These are phyloP conservation scores for Apis cerana DNA, from an alignment of 1,140 invertebrate genomes.

Conservation along the genomic window DNA sequence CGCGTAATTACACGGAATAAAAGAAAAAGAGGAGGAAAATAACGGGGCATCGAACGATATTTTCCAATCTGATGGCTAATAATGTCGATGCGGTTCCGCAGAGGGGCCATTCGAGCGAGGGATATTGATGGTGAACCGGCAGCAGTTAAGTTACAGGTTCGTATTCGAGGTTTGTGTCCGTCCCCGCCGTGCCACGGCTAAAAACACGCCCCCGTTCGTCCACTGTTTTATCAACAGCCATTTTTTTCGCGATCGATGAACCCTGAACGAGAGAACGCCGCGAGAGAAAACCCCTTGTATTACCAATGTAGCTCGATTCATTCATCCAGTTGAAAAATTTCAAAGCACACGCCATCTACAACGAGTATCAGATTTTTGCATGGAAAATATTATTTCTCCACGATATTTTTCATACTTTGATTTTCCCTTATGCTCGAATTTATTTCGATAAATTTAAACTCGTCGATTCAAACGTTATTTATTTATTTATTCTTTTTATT, in stretches of 20 bases:
- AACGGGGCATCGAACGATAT: not conserved
- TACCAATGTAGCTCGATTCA: not conserved
- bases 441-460: not conserved
- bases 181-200: not conserved
- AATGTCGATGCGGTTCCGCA: conserved; percentile 6
- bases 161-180: not conserved
- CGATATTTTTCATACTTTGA: not conserved
- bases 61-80: conserved; percentile 19
- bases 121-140: conserved; percentile 24
- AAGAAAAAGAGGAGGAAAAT: not conserved
- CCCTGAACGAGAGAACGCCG: not conserved
- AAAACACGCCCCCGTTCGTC: not conserved
- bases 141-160: conserved; percentile 18
- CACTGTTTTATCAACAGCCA: not conserved
- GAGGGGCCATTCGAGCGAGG: conserved; percentile 9
- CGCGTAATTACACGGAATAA: conserved; percentile 4
- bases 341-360: not conserved
- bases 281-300: not conserved
- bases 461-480: no score
- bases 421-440: not conserved
- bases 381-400: not conserved
- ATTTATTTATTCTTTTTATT: no score
- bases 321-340: not conserved
- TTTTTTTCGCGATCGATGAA: not conserved
- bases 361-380: not conserved